Conservation (phyloP, 2,797 vertebrate species). For the Leptoclinus maculatus region DNA sequence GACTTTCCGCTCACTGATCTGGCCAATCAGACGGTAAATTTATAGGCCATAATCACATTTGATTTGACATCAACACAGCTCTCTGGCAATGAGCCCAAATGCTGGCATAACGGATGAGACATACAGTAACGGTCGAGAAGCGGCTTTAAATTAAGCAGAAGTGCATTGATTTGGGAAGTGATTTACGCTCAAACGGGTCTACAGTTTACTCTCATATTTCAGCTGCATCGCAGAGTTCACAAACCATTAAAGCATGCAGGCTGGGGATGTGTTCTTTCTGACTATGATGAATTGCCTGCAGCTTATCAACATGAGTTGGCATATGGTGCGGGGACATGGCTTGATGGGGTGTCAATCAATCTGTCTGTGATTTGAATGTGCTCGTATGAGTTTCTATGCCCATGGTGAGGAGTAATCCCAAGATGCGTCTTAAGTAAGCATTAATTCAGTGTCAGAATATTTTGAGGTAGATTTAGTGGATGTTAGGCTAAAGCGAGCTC, state of each 20-base stretch:
- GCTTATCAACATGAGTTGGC: slow-evolving; percentile 78
- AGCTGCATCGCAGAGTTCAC: slow-evolving; percentile 56
- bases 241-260: slow-evolving; percentile 53
- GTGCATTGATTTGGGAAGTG: slow-evolving; percentile 19
- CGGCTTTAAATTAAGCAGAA: slow-evolving; percentile 35
- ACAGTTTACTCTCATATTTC: slow-evolving; percentile 34
- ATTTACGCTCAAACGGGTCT: slow-evolving; percentile 5
- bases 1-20: slow-evolving; percentile 60
- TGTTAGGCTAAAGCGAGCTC: slow-evolving; percentile 7
- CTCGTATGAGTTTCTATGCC: slow-evolving; percentile 44
- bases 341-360: slow-evolving; percentile 81
- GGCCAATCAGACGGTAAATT: slow-evolving; percentile 69
- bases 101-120: slow-evolving; percentile 37
- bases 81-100: slow-evolving; percentile 41
- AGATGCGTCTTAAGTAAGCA: slow-evolving; percentile 59
- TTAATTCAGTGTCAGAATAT: slow-evolving; percentile 59
- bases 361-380: slow-evolving; percentile 70
- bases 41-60: slow-evolving; percentile 69
- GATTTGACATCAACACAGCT: slow-evolving; percentile 67
- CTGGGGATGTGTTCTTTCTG: slow-evolving; percentile 63
- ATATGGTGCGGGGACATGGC: slow-evolving; percentile 75
- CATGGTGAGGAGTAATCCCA: slow-evolving; percentile 52
- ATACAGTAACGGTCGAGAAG: slow-evolving; percentile 14
- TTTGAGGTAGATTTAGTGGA: slow-evolving; percentile 39
- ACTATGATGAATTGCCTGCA: slow-evolving; percentile 82